phyloP scores from a whole-genome alignment of 2,797 vertebrate species.

The Thripadectes ignobilis region DNA sequence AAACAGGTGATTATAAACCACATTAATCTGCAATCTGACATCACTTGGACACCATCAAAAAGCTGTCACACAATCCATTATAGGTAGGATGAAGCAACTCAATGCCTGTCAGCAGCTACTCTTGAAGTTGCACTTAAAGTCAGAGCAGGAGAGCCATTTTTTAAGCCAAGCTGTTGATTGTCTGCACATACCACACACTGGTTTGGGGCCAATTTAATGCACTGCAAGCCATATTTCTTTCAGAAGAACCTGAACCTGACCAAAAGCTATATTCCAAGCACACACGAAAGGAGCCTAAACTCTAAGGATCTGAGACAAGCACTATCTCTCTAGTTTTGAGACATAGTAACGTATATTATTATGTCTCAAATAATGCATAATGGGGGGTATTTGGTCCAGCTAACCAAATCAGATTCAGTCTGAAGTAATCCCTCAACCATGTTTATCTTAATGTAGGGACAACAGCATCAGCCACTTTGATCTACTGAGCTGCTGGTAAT shows the following conservation, averaged over 20 bases:
- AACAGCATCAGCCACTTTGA: not conserved
- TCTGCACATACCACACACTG: not conserved
- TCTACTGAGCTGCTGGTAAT: not conserved
- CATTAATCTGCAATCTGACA: not conserved
- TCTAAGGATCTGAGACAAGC: not conserved
- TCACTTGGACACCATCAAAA: not conserved
- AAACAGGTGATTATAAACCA: not conserved
- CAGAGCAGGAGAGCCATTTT: not conserved
- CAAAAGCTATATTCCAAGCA: rapidly evolving
- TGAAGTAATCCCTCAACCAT: not conserved
- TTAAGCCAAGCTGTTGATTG: not conserved
- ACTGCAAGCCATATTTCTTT: not conserved
- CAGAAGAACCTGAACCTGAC: not conserved
- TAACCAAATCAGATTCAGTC: not conserved
- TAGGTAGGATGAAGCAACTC: not conserved
- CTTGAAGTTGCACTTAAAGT: not conserved
- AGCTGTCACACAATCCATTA: not conserved
- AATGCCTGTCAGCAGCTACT: not conserved
- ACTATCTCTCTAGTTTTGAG: not conserved
- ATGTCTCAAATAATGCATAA: not conserved
- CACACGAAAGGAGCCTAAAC: rapidly evolving
- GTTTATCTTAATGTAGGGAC: not conserved
- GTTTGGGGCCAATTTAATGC: not conserved
- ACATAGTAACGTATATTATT: not conserved
- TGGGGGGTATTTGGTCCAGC: not conserved